A percentile compares a stretch with the other conserved stretches of the same genome.
Conservation (phyloP, 2,888 invertebrate species). For the Tetropium fuscum region DNA sequence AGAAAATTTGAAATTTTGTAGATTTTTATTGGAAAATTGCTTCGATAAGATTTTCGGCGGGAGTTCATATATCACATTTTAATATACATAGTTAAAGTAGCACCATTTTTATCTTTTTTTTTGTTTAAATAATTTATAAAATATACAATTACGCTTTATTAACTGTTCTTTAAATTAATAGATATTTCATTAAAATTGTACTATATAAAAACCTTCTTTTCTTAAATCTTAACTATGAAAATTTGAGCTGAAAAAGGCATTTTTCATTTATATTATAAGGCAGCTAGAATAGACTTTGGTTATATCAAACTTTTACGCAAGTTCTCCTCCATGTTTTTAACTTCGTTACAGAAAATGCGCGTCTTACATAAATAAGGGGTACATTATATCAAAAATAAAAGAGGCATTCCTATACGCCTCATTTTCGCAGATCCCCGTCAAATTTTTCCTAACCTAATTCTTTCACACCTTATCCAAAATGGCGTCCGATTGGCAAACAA, state of each 20-base stretch:
- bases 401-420: too few relatives aligned
- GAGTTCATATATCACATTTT: constrained; percentile 43
- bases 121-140: constrained; percentile 40
- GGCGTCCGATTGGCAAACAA: too few relatives aligned
- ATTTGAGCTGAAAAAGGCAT: constrained; percentile 49
- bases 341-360: constrained; percentile 26
- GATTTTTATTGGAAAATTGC: constrained; percentile 24
- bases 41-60: constrained; percentile 27
- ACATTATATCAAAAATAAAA: background rate
- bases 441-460: too few relatives aligned
- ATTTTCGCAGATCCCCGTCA: too few relatives aligned
- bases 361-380: constrained; percentile 16
- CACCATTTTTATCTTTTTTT: constrained; percentile 48
- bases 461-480: too few relatives aligned
- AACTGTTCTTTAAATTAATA: constrained; percentile 9
- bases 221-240: constrained; percentile 40
- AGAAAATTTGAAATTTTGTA: constrained; percentile 34
- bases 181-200: constrained; percentile 39
- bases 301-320: constrained; percentile 43
- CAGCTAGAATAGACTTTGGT: constrained; percentile 53
- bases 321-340: constrained; percentile 31
- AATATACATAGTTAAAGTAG: constrained; percentile 45
- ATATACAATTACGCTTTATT: constrained; percentile 17
- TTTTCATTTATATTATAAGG: constrained; percentile 43
- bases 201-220: constrained; percentile 30